A percentile compares a stretch with the other conserved stretches of the same genome.
Evolutionary conservation across 2,113 vertebrate genomes (phyloP).

Genomic region (Brachyhypopomus occidentalis): DNA sequence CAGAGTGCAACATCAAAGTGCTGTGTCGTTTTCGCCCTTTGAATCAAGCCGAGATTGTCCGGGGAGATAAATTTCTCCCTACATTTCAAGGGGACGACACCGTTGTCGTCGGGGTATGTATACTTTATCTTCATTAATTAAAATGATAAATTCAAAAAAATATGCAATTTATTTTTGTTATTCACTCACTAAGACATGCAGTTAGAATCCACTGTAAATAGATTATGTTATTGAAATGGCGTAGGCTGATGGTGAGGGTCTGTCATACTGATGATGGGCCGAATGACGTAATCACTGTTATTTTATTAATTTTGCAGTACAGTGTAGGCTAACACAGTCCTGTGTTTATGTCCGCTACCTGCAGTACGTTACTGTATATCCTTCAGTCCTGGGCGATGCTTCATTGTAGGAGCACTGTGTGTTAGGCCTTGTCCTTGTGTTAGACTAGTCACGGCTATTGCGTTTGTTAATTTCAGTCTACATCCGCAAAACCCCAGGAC

Average conservation of each 20-base stretch:
- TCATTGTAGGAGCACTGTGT: not conserved
- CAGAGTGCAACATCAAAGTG: slow-evolving; percentile 94
- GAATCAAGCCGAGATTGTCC: slow-evolving; percentile 85
- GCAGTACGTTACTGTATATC: not conserved
- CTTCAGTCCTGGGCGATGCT: not conserved
- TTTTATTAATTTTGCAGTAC: not conserved
- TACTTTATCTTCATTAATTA: too few species aligned
- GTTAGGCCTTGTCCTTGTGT: slow-evolving; percentile 31
- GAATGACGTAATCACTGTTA: slow-evolving; percentile 4
- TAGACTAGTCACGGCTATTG: too few species aligned
- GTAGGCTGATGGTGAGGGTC: not conserved
- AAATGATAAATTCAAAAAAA: not conserved
- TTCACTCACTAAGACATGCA: too few species aligned
- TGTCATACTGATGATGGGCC: not conserved
- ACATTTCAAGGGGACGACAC: slow-evolving; percentile 87
- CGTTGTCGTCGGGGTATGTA: slow-evolving; percentile 85
- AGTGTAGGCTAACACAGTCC: not conserved
- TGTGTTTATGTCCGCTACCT: not conserved
- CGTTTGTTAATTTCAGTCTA: not conserved
- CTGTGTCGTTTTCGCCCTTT: slow-evolving; percentile 90
- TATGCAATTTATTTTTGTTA: not conserved
- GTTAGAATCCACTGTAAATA: not conserved
- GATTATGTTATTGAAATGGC: not conserved
- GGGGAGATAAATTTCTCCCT: slow-evolving; percentile 90
- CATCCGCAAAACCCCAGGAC: not conserved